Percentiles rank a stretch among this genome's conserved stretches.
phyloP scores from a whole-genome alignment of 53 echinoderm and acorn worm genomes.

The Pentamera pediparva region DNA sequence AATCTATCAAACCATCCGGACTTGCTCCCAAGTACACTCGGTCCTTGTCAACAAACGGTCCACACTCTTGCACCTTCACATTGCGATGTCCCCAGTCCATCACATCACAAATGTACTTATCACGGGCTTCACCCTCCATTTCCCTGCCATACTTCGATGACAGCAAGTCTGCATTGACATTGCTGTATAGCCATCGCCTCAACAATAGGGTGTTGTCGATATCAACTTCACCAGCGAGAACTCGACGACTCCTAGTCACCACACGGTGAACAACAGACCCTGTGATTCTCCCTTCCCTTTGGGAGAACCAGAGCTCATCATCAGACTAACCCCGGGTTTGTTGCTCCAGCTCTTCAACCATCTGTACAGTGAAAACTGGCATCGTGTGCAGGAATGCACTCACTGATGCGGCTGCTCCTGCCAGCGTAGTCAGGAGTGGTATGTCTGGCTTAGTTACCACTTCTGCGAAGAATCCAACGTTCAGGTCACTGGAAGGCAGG shows the following conservation, averaged over 20 bases:
- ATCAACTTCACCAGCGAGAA: background rate
- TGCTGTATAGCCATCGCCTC: too few relatives aligned
- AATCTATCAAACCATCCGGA: too few relatives aligned
- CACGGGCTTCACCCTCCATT: background rate
- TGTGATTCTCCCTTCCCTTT: background rate
- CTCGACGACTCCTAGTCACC: background rate
- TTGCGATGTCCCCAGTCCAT: too few relatives aligned
- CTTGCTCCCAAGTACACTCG: too few relatives aligned
- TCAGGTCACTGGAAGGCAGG: background rate
- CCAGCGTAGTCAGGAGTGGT: background rate
- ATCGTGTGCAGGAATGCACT: background rate
- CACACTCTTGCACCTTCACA: background rate
- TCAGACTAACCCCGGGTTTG: background rate
- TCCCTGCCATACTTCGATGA: conserved; percentile 11
- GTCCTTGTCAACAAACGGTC: background rate
- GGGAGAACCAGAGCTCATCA: background rate
- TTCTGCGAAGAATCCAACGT: background rate
- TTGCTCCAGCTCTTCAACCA: background rate
- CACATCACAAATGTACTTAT: background rate
- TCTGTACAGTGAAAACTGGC: background rate
- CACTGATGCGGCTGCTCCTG: background rate
- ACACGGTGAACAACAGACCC: background rate
- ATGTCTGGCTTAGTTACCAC: background rate
- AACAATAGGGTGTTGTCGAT: background rate
- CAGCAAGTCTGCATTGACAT: background rate